Base-by-base conservation (phyloP, 2,113 vertebrate genomes). In the Dinomys branickii region DNA sequence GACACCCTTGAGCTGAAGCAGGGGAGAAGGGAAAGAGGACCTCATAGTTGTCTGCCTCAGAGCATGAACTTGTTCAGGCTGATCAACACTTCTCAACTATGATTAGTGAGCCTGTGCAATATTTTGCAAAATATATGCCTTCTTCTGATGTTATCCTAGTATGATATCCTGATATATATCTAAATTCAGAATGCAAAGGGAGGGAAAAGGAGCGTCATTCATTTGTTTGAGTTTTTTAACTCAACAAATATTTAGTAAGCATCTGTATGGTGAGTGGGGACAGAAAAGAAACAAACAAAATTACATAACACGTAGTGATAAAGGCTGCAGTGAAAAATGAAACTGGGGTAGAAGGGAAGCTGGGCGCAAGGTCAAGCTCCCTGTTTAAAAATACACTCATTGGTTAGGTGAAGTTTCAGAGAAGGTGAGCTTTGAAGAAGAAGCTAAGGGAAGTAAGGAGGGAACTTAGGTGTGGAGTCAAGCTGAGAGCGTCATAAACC, bases 261-360 rank as follows among this genome's bases (percentile, higher is more conserved):
- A n/a, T 7, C 41, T 63, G 52, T 87, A 24, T 30, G 13, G 90
- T 91, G 41, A 52, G 35, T 14, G 0, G 12, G 13, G 30, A 78
- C 67, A 82, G 71, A 94, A 89, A 80, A n/a, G n/a, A n/a, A 88
- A 81, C 6, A 56, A 95, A 67, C 3, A 89, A 96, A 81, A 77
- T 90, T 38, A 16, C n/a, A 41, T 52, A 12, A 11, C 28, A 65
- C 58, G 24, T 73, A 17, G 14, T 73, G 14, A 77, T 90, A 41
- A 54, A 9, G 26, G 47, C 44, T 82, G 17, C 3, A 35, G 54
- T 44, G 10, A 19, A 54, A 84, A 85, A 61, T 10, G 33, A 63
- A 91, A 3, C 38, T 3, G 7, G 19, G 4, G 28, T 4, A 47
- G 28, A 69, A 17, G 13, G 3, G 41, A 61, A 82, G 5, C 35